These are phyloP conservation scores for Pogonocherus hispidulus DNA, from an alignment of 2,888 invertebrate species.

Conservation along the genomic window DNA sequence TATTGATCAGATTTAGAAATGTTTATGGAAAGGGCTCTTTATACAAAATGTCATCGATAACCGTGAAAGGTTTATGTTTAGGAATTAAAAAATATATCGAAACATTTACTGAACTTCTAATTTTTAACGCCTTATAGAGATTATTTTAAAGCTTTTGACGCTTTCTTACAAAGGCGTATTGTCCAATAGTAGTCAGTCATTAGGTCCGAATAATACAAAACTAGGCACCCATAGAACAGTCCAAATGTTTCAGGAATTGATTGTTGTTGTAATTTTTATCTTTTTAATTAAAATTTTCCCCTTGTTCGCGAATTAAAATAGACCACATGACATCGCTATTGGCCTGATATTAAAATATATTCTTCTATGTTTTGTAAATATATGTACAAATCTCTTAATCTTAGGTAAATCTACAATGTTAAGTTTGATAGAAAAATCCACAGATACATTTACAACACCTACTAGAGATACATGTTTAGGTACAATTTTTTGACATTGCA, in stretches of 20 bases:
- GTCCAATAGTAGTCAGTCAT: slow-evolving; percentile 51
- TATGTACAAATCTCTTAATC: slow-evolving; percentile 15
- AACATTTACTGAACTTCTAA: neutral
- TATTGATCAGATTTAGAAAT: neutral
- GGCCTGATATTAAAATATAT: slow-evolving; percentile 55
- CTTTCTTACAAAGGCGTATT: slow-evolving; percentile 35
- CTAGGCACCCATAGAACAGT: slow-evolving; percentile 56
- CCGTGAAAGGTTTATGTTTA: too few relatives aligned
- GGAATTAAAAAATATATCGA: neutral
- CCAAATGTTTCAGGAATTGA: slow-evolving; percentile 53
- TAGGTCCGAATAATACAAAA: slow-evolving; percentile 49
- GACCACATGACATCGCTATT: slow-evolving; percentile 57
- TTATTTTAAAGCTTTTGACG: slow-evolving; percentile 27
- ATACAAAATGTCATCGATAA: neutral
- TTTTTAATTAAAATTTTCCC: slow-evolving; percentile 27
- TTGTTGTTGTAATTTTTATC: slow-evolving; percentile 31
- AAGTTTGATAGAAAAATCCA: slow-evolving; percentile 44
- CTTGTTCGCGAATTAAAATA: slow-evolving; percentile 28
- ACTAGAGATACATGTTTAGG: slow-evolving; percentile 26
- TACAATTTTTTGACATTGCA: slow-evolving; percentile 13
- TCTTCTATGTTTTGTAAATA: slow-evolving; percentile 31
- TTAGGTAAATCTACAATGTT: slow-evolving; percentile 28
- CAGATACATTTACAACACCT: slow-evolving; percentile 29
- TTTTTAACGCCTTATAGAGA: neutral
- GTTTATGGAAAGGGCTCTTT: too few relatives aligned